A percentile compares a stretch with the other conserved stretches of the same genome.
Conservation (phyloP, 2,113 vertebrate genomes). For the Equus quagga region DNA sequence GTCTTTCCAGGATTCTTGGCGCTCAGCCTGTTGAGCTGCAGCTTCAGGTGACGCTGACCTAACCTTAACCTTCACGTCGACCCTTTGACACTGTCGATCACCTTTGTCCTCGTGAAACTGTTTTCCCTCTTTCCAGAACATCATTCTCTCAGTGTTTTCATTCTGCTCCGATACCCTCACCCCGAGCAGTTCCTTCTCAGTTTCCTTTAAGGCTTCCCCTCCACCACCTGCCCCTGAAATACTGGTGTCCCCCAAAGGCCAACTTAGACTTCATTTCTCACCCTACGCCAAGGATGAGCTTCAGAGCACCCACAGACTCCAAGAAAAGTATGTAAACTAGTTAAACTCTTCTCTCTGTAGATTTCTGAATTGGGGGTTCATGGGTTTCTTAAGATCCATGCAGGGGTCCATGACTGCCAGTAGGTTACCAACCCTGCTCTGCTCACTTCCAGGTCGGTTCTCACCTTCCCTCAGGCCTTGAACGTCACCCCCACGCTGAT, state of each 20-base stretch:
- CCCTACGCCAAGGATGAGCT: neutral
- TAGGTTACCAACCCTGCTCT: neutral
- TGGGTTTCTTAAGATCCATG: neutral
- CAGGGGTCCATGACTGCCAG: neutral
- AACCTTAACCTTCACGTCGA: neutral
- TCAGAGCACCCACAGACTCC: neutral
- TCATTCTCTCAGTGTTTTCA: neutral
- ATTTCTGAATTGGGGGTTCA: neutral
- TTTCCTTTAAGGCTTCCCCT: neutral
- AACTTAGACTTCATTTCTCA: neutral
- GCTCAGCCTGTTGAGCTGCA: neutral
- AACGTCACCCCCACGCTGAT: too few species aligned
- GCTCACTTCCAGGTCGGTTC: neutral
- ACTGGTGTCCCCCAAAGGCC: neutral
- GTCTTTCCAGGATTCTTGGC: neutral
- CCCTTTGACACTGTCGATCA: neutral
- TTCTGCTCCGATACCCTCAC: neutral
- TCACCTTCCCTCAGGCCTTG: neutral
- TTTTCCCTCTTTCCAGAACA: neutral
- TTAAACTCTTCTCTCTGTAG: neutral
- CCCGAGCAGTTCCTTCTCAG: neutral
- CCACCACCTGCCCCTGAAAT: neutral
- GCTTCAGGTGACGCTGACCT: neutral
- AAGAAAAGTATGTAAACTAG: neutral
- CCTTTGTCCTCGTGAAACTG: neutral